Conservation (phyloP, 2,113 vertebrate species). For the Phylloscopus whistleri region DNA sequence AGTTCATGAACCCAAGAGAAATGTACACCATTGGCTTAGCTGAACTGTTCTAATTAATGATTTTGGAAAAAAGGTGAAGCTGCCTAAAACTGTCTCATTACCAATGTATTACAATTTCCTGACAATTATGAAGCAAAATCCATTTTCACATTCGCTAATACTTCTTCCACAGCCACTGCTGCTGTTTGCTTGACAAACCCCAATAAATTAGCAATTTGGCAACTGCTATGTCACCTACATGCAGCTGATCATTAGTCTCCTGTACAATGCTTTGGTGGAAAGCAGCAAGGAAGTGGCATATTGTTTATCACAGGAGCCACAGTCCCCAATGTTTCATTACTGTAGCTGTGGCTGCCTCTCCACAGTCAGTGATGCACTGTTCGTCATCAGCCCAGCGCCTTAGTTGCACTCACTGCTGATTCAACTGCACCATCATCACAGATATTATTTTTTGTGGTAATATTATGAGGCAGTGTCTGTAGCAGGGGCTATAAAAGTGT, state of each 20-base stretch:
- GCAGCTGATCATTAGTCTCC: not conserved
- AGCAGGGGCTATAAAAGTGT: not conserved
- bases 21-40: not conserved
- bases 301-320: not conserved
- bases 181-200: not conserved
- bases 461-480: not conserved
- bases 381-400: not conserved
- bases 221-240: not conserved
- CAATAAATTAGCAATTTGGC: not conserved
- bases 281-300: not conserved
- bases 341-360: not conserved
- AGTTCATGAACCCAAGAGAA: not conserved
- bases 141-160: not conserved
- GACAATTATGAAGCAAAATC: not conserved
- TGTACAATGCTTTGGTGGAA: not conserved
- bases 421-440: not conserved
- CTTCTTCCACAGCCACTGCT: not conserved
- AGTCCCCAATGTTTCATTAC: not conserved
- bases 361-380: not conserved
- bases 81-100: not conserved
- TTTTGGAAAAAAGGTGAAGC: not conserved
- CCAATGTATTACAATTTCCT: not conserved
- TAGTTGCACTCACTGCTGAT: not conserved
- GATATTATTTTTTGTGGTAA: not conserved
- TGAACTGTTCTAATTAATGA: not conserved